Percentiles rank a stretch among this genome's conserved stretches.
Conservation (phyloP, 2,797 vertebrate genomes). For the Leontocebus nigricollis region DNA sequence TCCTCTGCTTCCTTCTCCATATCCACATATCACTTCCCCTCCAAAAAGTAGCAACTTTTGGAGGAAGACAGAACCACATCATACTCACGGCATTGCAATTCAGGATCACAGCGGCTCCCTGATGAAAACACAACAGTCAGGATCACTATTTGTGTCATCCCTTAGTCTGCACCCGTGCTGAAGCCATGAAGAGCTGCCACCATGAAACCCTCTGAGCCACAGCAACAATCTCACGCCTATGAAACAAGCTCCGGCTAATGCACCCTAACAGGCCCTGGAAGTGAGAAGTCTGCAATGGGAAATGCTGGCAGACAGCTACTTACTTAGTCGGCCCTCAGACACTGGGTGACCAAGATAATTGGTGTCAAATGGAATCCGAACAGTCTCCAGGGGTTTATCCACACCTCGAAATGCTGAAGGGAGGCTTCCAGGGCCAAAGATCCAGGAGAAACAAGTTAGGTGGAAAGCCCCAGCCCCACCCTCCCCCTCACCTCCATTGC, state of each 20-base stretch:
- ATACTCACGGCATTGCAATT: too few species aligned
- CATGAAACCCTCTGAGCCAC: neutral
- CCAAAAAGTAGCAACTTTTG: neutral
- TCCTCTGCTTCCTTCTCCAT: neutral
- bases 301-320: neutral
- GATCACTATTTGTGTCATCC: neutral
- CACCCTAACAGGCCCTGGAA: neutral
- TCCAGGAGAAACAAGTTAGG: neutral
- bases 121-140: neutral
- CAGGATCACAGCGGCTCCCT: neutral
- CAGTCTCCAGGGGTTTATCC: neutral
- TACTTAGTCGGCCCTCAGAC: neutral
- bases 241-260: rapidly evolving
- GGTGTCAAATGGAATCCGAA: neutral
- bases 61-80: neutral
- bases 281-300: neutral
- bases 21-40: neutral
- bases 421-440: neutral
- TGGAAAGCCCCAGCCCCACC: neutral
- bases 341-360: neutral
- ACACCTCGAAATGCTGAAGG: neutral
- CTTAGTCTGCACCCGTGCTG: neutral
- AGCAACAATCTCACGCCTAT: neutral
- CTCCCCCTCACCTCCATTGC: neutral
- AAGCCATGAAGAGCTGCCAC: neutral